Conservation (phyloP, 1,140 invertebrate genomes). For the Lepidurus couesii region DNA sequence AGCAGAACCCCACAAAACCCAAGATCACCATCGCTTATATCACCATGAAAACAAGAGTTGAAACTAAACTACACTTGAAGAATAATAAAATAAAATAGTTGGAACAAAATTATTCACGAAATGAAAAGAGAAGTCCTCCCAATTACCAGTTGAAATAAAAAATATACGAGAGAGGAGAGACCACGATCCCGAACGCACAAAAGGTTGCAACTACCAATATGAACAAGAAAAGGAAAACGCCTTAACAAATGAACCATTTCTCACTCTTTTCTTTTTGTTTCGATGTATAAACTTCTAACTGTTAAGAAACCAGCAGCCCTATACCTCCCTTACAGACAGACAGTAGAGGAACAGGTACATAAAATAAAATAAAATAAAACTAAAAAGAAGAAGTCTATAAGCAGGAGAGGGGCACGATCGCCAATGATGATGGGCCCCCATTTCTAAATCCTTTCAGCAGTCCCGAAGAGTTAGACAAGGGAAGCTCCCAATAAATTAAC, state of each 20-base stretch:
- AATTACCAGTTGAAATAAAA: background rate
- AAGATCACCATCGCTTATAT: slow-evolving; percentile 12
- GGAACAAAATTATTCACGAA: too few relatives aligned
- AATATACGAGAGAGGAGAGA: background rate
- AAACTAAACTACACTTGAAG: background rate
- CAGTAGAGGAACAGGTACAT: background rate
- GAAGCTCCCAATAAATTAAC: slow-evolving; percentile 8
- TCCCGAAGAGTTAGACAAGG: slow-evolving; percentile 12
- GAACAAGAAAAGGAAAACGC: slow-evolving; percentile 15
- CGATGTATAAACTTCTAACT: background rate
- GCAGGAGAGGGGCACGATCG: background rate
- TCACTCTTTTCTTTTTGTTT: slow-evolving; percentile 14
- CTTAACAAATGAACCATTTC: slow-evolving; percentile 22
- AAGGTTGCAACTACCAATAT: background rate
- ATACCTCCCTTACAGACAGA: background rate
- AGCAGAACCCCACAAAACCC: background rate
- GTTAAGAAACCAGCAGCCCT: background rate
- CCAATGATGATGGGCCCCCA: slow-evolving; percentile 7
- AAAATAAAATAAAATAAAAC: background rate
- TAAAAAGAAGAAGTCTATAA: background rate
- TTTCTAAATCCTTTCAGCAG: slow-evolving; percentile 12
- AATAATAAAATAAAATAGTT: too few relatives aligned
- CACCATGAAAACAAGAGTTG: background rate
- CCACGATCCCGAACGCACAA: background rate
- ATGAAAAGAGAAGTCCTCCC: background rate